Evolutionary conservation across 2,888 invertebrate genomes (phyloP), one percentile per base, ranked within the genome.

Genomic region (Epinotia ramella): DNA sequence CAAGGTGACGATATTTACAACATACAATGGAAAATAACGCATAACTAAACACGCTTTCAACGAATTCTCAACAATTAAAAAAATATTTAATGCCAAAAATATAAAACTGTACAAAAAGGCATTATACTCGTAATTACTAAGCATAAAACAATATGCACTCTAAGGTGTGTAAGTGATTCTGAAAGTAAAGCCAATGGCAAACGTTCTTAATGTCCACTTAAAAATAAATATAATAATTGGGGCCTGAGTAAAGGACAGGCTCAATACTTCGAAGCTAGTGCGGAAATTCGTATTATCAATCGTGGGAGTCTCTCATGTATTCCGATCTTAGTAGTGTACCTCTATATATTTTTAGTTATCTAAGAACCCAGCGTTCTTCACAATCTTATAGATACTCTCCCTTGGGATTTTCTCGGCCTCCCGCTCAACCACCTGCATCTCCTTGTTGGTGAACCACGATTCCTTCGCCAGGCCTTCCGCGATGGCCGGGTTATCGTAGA

Each of bases 341-440:
- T 28, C 24, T 3, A 33, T 7, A 13, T 69, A 44, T 83, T 83
- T 90, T 82, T 91, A 86, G 18, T 85, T 83, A 76, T 94, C 94
- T 80, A 95, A 89, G 80, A 96, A 96, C 9, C 97, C 97, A 16
- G 97, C 97, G 85, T 95, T 96, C 85, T 96, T 96, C 68, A 97
- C 95, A 77, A 97, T 95, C 83, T 96, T 96, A 82, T 95, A 97
- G 76, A 98, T 97, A 84, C 96, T 96, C 78, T 96, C 96, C 2
- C 97, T 95, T 0, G 97, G 96, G 77, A 98, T 98, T 87, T 97
- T 97, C 82, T 97, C 97, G 0, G 97, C 96, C 84, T 97, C 97
- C 13, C 98, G 95, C 84, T 97, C 95, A 62, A 96, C 95, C 0
- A 97, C 97, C 77, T 96, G 96, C 95, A 96, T 96, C 87, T 97